Conservation (phyloP, 2,113 vertebrate genomes). For the Balaeniceps rex region DNA sequence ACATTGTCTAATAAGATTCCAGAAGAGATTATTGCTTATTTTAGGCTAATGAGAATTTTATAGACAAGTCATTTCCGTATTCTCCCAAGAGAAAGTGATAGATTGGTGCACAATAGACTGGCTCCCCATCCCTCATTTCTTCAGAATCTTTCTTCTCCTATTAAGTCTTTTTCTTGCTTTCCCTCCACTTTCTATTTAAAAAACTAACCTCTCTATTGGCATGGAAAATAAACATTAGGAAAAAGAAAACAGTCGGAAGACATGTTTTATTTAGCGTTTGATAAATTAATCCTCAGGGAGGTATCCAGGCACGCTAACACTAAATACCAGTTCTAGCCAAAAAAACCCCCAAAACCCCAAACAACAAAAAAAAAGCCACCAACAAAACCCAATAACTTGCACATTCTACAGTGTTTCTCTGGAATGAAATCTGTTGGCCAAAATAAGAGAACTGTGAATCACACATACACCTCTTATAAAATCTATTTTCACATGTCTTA, state of each 20-base stretch:
- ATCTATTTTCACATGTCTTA: background rate
- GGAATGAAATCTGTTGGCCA: background rate
- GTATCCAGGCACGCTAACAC: conserved; percentile 25
- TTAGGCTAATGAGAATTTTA: conserved; percentile 74
- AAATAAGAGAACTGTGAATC: background rate
- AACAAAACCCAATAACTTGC: background rate
- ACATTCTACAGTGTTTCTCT: conserved; percentile 5
- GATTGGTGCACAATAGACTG: conserved; percentile 37
- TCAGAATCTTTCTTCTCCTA: conserved; percentile 44
- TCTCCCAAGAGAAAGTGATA: conserved; percentile 63
- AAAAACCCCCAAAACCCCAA: background rate
- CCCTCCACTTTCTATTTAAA: background rate
- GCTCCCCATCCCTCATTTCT: conserved; percentile 30
- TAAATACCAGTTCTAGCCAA: conserved; percentile 1
- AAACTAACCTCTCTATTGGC: conserved; percentile 40
- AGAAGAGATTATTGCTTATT: conserved; percentile 63
- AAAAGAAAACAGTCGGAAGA: conserved; percentile 60
- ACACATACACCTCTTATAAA: background rate
- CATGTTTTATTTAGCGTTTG: conserved; percentile 64
- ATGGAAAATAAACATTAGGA: conserved; percentile 65
- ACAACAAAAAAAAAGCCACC: background rate
- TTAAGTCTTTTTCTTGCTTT: conserved; percentile 15
- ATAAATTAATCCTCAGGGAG: conserved; percentile 63
- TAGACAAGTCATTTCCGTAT: conserved; percentile 67
- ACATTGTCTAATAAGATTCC: conserved; percentile 49